Conservation (phyloP, 2,797 vertebrate species). For the Amniataba percoides region DNA sequence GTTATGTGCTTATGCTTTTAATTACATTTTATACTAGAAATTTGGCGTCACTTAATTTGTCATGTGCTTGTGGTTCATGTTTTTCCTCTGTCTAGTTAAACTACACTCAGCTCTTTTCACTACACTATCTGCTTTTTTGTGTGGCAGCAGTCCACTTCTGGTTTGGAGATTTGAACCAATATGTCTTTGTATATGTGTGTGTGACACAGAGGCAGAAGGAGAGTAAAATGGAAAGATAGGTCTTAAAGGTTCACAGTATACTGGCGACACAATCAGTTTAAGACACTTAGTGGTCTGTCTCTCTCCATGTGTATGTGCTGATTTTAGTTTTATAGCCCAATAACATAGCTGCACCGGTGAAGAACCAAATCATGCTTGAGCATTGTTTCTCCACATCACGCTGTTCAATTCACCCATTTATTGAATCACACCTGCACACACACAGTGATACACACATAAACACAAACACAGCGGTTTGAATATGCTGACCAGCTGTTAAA, state of each 20-base stretch:
- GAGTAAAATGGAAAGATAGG: no score
- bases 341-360: no score
- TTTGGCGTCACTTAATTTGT: neutral
- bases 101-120: neutral
- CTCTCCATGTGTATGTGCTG: no score
- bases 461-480: neutral
- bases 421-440: neutral
- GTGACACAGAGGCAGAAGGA: no score
- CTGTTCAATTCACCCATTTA: neutral
- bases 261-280: no score
- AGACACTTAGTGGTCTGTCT: no score
- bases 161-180: constrained; percentile 1
- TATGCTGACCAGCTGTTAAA: neutral
- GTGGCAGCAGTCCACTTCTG: neutral
- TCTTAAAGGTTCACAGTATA: no score
- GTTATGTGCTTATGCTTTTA: no score
- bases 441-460: neutral
- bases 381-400: no score
- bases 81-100: neutral
- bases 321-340: no score
- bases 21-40: neutral
- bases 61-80: neutral
- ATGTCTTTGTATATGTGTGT: neutral
- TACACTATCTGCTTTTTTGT: neutral
- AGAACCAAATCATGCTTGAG: no score